Conservation (phyloP, 1,140 invertebrate species). For the Cylas formicarius region DNA sequence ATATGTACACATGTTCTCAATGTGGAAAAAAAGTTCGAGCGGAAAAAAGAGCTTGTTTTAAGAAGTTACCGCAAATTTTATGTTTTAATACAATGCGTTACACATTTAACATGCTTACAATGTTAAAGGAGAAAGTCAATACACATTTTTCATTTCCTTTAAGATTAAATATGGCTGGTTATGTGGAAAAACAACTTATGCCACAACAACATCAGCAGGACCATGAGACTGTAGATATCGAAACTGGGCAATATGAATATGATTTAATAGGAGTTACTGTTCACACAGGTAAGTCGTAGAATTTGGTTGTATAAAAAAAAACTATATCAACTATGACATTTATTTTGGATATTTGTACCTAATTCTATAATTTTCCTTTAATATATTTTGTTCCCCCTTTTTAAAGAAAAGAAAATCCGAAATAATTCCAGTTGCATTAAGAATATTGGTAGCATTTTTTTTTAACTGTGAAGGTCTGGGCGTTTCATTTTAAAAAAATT, state of each 20-base stretch:
- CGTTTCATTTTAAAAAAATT: no score
- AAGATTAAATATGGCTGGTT: conserved; percentile 86
- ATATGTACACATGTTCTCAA: conserved; percentile 95
- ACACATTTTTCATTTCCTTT: conserved; percentile 96
- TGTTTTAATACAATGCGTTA: conserved; percentile 98
- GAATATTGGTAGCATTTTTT: no score
- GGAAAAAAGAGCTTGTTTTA: conserved; percentile 91
- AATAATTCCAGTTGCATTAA: no score
- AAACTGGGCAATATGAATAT: conserved; percentile 67
- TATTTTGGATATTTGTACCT: neutral
- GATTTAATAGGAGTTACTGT: conserved; percentile 93
- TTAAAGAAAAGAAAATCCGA: no score
- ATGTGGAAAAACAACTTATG: conserved; percentile 90
- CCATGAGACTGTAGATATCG: conserved; percentile 45
- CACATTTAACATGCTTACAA: conserved; percentile 95
- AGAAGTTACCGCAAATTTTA: conserved; percentile 84
- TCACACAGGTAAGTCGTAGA: conserved; percentile 65
- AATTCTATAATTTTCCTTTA: neutral
- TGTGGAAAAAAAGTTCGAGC: conserved; percentile 91
- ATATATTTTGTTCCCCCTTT: conserved; percentile 3
- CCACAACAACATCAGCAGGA: conserved; percentile 73
- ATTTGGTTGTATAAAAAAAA: neutral
- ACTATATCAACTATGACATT: neutral
- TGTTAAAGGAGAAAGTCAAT: conserved; percentile 95
- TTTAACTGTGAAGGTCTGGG: no score